Evolutionary conservation across 2,888 invertebrate species (phyloP).

Genomic region (Tetramorium bicarinatum): DNA sequence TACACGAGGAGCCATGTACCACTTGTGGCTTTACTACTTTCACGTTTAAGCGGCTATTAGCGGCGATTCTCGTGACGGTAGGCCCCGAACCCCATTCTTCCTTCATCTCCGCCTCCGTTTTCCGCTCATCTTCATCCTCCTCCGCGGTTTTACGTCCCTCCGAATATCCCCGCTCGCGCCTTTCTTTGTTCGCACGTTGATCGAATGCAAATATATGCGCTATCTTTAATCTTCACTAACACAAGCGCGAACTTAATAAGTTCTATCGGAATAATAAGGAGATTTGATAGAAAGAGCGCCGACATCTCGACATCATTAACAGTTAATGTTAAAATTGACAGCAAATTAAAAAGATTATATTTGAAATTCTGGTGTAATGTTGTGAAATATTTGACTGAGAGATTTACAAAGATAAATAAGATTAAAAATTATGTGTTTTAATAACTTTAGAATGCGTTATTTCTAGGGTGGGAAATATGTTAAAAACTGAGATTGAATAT

Average conservation of each 20-base stretch:
- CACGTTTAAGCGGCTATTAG: constrained; percentile 79
- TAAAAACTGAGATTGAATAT: background rate
- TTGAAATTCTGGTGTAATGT: background rate
- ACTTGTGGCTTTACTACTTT: constrained; percentile 76
- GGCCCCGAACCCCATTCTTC: constrained; percentile 30
- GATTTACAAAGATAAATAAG: background rate
- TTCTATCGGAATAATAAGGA: background rate
- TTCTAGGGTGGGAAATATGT: background rate
- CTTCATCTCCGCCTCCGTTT: constrained; percentile 14
- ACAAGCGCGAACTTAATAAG: background rate
- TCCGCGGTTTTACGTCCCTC: constrained; percentile 69
- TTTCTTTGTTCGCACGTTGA: constrained; percentile 77
- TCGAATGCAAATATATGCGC: constrained; percentile 73
- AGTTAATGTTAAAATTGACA: background rate
- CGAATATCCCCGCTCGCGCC: constrained; percentile 64
- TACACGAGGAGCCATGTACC: constrained; percentile 56
- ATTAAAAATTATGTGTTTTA: background rate
- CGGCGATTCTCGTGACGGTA: constrained; percentile 73
- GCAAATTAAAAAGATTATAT: background rate
- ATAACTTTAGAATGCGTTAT: background rate
- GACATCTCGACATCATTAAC: background rate
- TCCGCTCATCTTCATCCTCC: constrained; percentile 15
- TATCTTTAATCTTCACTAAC: constrained; percentile 69
- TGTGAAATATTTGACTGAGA: background rate
- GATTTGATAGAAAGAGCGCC: background rate